Evolutionary conservation across 2,113 vertebrate genomes (phyloP), one percentile per base, ranked within the genome.

Genomic region (Caranx melampygus): DNA sequence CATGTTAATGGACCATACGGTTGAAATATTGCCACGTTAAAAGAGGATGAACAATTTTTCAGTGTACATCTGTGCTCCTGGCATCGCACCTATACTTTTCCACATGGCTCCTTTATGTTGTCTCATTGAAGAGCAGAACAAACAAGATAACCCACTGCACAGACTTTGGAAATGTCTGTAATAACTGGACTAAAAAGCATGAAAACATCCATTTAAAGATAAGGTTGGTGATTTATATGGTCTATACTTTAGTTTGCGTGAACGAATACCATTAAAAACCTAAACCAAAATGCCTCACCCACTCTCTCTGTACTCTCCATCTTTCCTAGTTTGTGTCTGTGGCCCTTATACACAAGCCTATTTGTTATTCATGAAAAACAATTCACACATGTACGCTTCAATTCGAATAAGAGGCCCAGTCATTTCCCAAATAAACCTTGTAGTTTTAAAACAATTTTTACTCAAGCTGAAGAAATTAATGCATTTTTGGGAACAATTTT

Each of bases 401-500:
- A 59, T 33, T 31, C 20, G 11, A 31, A 70, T 18, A 42, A 70
- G 18, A 42, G 15, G 14, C 4, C 31, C 5, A 57, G 33, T 57
- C 12, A 54, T 52, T 54, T 54, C 49, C 34, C 54, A 14, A 58
- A 34, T 33, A 15, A 58, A 31, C 14, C 20, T 16, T n/a, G 34
- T 37, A 5, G 33, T 61, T 61, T 15, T 26, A 1, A 42, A 40
- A 42, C 35, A 12, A 18, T 42, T 64, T 51, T 51, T 14, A 40
- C 10, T 62, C 16, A 42, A 65, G 33, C 8, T 65, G 8, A 21
- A 49, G 45, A 47, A 65, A 65, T 47, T 18, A 65, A 65, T 65
- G 42, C 21, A 65, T 47, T 65, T 47, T 26, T 18, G 40, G 63
- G 63, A 33, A 10, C 62, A 45, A 63, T 44, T 63, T 64, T 12